Evolutionary conservation across 2,888 invertebrate species (phyloP), one percentile per base, ranked within the genome.

Genomic region (Drosophila kambysellisi): DNA sequence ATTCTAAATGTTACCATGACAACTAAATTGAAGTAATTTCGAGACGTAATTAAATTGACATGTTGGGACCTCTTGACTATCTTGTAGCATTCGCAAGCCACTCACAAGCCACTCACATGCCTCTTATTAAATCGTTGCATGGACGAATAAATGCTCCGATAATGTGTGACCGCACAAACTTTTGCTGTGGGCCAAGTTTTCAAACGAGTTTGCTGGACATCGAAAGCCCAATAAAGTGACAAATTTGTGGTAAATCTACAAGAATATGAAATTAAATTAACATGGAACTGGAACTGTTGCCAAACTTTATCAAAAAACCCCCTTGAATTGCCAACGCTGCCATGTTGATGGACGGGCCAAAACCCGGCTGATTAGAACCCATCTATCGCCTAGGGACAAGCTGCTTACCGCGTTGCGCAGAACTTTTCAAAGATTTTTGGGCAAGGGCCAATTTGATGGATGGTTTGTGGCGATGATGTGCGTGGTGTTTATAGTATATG

Each of bases 191-290:
- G 29, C 35, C 52, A 82, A 82, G 51, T 79, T 82, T 74, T 59
- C 41, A 56, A 74, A 69, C 74, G 72, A 77, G 77, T 74, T 82
- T 69, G 48, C 52, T 59, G 68, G 32, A 35, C 81, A 70, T 50
- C 57, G 70, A 62, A 77, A 69, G 83, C 77, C 81, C 70, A 81
- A 76, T 66, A 81, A 85, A 80, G 81, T 82, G 83, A 70, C 81
- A 81, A 82, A 77, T 77, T 85, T 76, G 83, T 76, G 81, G 79
- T 69, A 68, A 81, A 82, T 82, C 69, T 82, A 76, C 73, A 75
- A 82, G 85, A 69, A 82, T 68, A 79, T 84, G 80, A 82, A 82
- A 82, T 82, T 84, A 84, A 84, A 82, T 82, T 82, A 84, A 84
- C 85, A 82, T 74, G 73, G 82, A 79, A 79, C 82, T 74, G 70